Percentiles rank a stretch among this genome's conserved stretches.
Evolutionary conservation across 2,888 invertebrate species (phyloP).

Genomic region (Archips crataeganus): DNA sequence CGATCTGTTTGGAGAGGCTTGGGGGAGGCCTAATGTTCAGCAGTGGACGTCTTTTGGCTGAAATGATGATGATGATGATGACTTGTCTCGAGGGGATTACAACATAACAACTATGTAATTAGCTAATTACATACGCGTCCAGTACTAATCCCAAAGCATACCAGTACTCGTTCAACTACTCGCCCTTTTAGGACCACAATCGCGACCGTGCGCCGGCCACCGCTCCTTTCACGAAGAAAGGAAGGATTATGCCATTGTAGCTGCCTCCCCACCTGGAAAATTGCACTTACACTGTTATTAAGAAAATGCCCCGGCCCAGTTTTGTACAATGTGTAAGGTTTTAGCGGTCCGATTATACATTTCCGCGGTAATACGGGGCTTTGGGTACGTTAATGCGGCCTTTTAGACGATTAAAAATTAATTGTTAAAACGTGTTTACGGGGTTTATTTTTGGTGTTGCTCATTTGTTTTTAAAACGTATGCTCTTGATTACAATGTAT

Average conservation of each 20-base stretch:
- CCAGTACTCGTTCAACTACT: conserved; percentile 15
- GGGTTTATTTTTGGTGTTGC: background rate
- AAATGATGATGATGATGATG: too few relatives aligned
- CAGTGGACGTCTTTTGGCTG: background rate
- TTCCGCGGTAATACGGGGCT: conserved; percentile 29
- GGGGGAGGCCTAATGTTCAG: too few relatives aligned
- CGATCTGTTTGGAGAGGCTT: too few relatives aligned
- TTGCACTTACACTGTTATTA: conserved; percentile 46
- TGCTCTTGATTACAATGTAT: too few relatives aligned
- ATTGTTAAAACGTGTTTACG: conserved; percentile 6
- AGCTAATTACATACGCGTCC: background rate
- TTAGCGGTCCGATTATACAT: conserved; percentile 36
- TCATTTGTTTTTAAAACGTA: background rate
- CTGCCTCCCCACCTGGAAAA: conserved; percentile 43
- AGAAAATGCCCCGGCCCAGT: conserved; percentile 43
- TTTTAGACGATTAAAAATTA: conserved; percentile 40
- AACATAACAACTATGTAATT: too few relatives aligned
- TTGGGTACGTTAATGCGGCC: conserved; percentile 10
- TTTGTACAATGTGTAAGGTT: conserved; percentile 40
- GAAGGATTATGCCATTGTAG: conserved; percentile 44
- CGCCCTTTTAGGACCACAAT: conserved; percentile 4
- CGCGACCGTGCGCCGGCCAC: conserved; percentile 20
- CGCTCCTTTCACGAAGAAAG: conserved; percentile 37
- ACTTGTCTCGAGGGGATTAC: background rate
- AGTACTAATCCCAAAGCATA: background rate